Percentiles rank a stretch among this genome's conserved stretches.
These are phyloP conservation scores for Oenanthe oenanthe DNA, from an alignment of 2,113 vertebrate species.

Conservation along the genomic window DNA sequence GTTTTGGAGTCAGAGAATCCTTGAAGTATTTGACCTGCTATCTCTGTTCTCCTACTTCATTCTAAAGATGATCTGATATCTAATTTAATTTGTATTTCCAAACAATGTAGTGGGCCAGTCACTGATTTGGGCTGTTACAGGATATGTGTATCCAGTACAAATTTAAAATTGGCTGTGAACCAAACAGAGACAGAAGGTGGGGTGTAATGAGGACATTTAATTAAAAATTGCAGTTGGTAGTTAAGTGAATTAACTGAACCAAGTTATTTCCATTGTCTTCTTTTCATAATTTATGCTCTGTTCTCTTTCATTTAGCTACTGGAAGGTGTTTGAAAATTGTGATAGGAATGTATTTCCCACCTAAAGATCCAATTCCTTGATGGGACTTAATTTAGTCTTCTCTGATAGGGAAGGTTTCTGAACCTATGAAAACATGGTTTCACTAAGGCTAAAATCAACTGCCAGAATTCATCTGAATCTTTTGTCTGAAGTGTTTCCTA, in stretches of 20 bases:
- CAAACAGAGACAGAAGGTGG: not conserved
- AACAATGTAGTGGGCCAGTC: not conserved
- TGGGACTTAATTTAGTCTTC: not conserved
- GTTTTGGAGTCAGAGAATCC: not conserved
- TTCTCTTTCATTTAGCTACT: not conserved
- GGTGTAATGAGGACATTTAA: not conserved
- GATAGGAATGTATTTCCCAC: not conserved
- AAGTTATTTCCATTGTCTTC: not conserved
- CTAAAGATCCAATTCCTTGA: not conserved
- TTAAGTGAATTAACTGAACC: not conserved
- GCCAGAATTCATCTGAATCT: not conserved
- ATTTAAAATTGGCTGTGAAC: not conserved
- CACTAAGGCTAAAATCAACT: not conserved
- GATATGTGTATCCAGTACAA: not conserved
- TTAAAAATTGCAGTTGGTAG: not conserved
- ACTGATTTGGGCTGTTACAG: not conserved
- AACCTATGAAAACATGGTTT: not conserved
- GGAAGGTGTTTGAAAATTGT: not conserved
- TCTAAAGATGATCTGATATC: not conserved
- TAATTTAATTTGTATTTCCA: not conserved
- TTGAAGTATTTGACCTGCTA: not conserved
- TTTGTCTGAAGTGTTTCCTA: not conserved
- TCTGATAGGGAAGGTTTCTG: not conserved
- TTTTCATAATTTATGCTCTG: not conserved
- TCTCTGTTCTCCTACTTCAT: not conserved